Evolutionary conservation across 2,113 vertebrate genomes (phyloP).

Genomic region (Heterochromis multidens): DNA sequence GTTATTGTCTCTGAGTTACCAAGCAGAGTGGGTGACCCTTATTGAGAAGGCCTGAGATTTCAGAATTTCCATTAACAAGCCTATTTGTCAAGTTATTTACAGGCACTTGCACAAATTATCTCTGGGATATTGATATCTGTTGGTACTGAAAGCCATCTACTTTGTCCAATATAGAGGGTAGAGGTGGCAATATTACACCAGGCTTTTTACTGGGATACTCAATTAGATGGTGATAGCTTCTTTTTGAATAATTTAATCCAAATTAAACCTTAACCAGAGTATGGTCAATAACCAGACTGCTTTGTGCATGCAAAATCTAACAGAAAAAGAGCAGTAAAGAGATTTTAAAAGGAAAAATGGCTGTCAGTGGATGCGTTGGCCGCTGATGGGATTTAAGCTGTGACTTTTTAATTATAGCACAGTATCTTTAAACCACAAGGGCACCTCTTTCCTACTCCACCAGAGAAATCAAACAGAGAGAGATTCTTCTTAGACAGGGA

Average conservation of each 20-base stretch:
- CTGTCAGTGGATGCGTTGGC: background rate
- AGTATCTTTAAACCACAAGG: slow-evolving; percentile 37
- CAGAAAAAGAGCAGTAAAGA: background rate
- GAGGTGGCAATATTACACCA: slow-evolving; percentile 4
- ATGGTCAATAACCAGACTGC: background rate
- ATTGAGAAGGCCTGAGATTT: background rate
- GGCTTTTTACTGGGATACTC: slow-evolving; percentile 12
- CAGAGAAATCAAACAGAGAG: slow-evolving; percentile 7
- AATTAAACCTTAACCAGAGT: slow-evolving; percentile 21
- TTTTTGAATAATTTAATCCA: slow-evolving; percentile 45
- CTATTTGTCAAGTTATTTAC: slow-evolving; percentile 9
- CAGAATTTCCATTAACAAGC: background rate
- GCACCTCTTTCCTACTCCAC: background rate
- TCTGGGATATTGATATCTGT: slow-evolving; percentile 27
- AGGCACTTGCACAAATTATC: slow-evolving; percentile 7
- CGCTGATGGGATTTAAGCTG: slow-evolving; percentile 26
- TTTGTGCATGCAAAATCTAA: slow-evolving; percentile 18
- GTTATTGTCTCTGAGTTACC: background rate
- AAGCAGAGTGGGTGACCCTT: background rate
- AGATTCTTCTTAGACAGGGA: background rate
- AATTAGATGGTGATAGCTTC: slow-evolving; percentile 23
- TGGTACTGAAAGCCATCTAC: slow-evolving; percentile 16
- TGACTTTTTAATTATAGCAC: slow-evolving; percentile 39
- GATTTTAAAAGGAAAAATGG: slow-evolving; percentile 14
- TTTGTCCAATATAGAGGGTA: slow-evolving; percentile 8